Conservation (phyloP, 2,888 invertebrate genomes). For the Allacma fusca region DNA sequence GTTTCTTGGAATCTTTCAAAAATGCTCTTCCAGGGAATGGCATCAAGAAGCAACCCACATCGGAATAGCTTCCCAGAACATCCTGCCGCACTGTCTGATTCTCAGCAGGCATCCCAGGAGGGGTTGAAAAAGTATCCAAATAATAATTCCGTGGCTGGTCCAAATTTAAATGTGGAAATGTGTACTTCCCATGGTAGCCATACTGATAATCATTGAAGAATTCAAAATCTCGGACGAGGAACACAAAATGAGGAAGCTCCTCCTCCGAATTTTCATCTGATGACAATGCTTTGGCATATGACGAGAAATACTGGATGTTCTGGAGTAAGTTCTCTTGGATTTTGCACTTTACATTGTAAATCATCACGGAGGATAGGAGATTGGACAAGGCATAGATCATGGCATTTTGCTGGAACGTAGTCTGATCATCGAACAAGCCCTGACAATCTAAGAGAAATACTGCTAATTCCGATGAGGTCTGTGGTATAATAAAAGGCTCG, state of each 20-base stretch:
- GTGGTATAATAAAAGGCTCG: constrained; percentile 63
- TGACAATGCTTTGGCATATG: background rate
- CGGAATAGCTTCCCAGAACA: background rate
- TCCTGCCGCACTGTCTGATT: constrained; percentile 1
- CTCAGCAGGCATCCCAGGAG: background rate
- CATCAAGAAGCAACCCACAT: background rate
- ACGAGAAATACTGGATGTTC: constrained; percentile 38
- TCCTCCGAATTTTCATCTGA: background rate
- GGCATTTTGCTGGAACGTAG: constrained; percentile 34
- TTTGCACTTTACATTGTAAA: constrained; percentile 34
- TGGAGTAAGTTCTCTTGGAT: constrained; percentile 28
- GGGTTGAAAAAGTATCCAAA: background rate
- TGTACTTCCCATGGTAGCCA: background rate
- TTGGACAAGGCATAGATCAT: constrained; percentile 39
- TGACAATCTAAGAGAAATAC: constrained; percentile 39
- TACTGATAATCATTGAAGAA: background rate
- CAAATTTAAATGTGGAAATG: background rate
- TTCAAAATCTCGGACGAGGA: constrained; percentile 6
- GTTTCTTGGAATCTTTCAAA: background rate
- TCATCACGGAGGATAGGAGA: constrained; percentile 36
- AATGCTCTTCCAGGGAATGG: background rate
- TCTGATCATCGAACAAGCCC: constrained; percentile 37
- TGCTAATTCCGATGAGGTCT: constrained; percentile 25
- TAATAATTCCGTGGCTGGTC: constrained; percentile 20
- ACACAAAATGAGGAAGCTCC: background rate